phyloP scores from a whole-genome alignment of 2,888 invertebrate species.

The Hydrotaea cyrtoneurina region DNA sequence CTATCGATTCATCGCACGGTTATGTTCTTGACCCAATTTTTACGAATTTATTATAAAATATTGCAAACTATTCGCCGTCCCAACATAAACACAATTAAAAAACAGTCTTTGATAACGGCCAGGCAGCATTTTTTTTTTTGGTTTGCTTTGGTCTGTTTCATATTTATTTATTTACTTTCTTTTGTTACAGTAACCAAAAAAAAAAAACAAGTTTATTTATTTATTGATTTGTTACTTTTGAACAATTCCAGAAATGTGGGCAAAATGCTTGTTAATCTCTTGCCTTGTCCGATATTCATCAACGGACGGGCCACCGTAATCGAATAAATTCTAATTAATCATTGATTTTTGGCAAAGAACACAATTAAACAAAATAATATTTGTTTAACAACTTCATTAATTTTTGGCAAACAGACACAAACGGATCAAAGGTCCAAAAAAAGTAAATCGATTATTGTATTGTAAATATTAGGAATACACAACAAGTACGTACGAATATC shows the following conservation, averaged over 20 bases:
- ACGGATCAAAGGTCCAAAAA: neutral
- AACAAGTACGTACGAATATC: no score
- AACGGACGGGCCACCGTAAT: neutral
- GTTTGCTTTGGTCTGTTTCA: no score
- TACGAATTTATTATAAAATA: conserved; percentile 35
- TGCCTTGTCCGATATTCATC: neutral
- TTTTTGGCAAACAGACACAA: conserved; percentile 9
- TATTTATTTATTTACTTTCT: conserved; percentile 29
- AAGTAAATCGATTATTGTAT: neutral
- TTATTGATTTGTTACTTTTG: conserved; percentile 33
- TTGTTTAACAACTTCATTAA: conserved; percentile 12
- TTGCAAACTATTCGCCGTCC: neutral
- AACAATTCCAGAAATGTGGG: neutral
- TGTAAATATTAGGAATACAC: no score
- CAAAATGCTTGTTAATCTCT: neutral
- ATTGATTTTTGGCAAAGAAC: conserved; percentile 3
- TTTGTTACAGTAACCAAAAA: neutral
- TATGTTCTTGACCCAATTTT: conserved; percentile 59
- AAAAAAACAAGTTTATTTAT: conserved; percentile 34
- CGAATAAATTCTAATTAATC: conserved; percentile 9
- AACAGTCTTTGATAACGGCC: neutral
- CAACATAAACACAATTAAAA: neutral
- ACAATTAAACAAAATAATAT: neutral
- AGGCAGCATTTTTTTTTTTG: neutral
- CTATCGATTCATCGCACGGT: conserved; percentile 5